Evolutionary conservation across 2,797 vertebrate species (phyloP), one percentile per base, ranked within the genome.

Genomic region (Sorex maritimensis): DNA sequence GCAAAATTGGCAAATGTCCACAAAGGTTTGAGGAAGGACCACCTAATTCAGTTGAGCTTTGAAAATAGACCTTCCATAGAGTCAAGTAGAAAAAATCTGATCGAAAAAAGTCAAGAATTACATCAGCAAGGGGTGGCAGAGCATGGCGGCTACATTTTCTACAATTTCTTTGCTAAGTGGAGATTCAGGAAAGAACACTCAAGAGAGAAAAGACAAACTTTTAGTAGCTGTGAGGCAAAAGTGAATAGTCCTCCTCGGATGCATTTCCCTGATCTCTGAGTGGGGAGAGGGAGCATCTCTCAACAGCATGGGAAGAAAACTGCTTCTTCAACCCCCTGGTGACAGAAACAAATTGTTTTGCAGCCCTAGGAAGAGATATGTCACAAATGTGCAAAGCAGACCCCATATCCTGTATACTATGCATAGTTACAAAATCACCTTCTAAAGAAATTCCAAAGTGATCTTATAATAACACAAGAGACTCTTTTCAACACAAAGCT

Each of bases 371-470:
- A 94, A 95, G 81, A 96, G 81, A 97, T 96, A 90, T 93, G 89
- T 94, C 90, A 96, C 26, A 93, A 98, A 98, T 97, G 97, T 95
- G 92, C 96, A 98, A 97, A 98, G 94, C 96, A 97, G 97, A 97
- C 90, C 85, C 91, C 74, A 90, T 38, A 86, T 81, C 65, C 67
- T 72, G 85, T 91, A 86, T 92, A 89, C 6, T 82, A 79, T 5
- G 68, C 82, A 97, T 91, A 97, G 58, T 63, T 49, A 1, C 30
- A 94, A 52, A 61, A 87, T 65, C 81, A 79, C 74, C 85, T 92
- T 96, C 95, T 95, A 58, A 79, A 78, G 14, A 72, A 97, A 95
- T 92, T 95, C 15, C 23, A 65, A 65, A 96, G 79, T 80, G 73
- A 90, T 94, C 81, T 28, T 26, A 73, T 93, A 95, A 91, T 81